Base-by-base conservation (phyloP, 1,140 invertebrate genomes). In the Ceratina australensis region DNA sequence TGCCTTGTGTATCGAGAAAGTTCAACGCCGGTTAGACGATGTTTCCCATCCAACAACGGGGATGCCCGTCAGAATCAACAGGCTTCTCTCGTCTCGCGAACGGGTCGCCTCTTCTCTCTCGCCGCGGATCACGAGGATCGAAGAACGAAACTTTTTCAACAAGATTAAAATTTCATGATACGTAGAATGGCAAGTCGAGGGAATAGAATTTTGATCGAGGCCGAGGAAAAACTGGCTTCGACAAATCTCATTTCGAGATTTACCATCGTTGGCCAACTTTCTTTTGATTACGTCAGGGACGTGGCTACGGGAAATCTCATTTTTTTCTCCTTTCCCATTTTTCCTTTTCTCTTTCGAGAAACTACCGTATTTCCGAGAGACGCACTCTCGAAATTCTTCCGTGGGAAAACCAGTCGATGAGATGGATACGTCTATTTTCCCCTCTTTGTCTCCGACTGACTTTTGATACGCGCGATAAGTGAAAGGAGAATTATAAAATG, bases 1-100 rank as follows among this genome's bases (percentile, higher is more conserved):
- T 89, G 85, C 88, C 89, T 90, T 90, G 89, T 90, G 88, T 91
- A 90, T 91, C 88, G 89, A 90, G 90, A 90, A 91, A 91, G 86
- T 89, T 91, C 90, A 90, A 91, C 89, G 90, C 90, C 87, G 82
- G 89, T 77, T 87, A 91, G 89, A 90, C 90, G 89, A 91, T 91
- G 89, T 86, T 88, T 86, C 82, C 76, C 86, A 86, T 79, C 78
- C 81, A 74, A 65, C 86, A 68, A 12, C 49, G 50, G 87, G 65
- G 69, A 78, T 79, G 54, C 64, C 42, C 54, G 42, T 60, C 81
- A 18, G 82, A 88, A 89, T 90, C 89, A 90, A 90, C 89, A 89
- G 88, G 86, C 89, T 88, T 86, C 80, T 54, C 20, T 26, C 47
- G 52, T 59, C 42, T 47, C 26, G 4, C 2, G 24, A 15, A 20